Percentiles rank a stretch among this genome's conserved stretches.
Evolutionary conservation across 2,797 vertebrate species (phyloP).

Genomic region (Vipera latastei): DNA sequence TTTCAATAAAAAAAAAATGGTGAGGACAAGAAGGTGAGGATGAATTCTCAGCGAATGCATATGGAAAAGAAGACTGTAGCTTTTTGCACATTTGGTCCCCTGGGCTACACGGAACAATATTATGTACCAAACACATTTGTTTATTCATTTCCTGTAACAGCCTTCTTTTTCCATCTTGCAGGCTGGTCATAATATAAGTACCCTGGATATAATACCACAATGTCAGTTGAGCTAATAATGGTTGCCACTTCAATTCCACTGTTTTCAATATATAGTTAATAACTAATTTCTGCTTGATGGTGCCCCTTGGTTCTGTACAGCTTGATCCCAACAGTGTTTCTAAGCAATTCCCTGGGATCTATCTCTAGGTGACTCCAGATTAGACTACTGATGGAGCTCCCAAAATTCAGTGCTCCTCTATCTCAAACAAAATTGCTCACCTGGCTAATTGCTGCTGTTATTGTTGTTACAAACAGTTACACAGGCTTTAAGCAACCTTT

Average conservation of each 20-base stretch:
- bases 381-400: not conserved
- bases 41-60: not conserved
- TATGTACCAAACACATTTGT: not conserved
- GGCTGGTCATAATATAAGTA: not conserved
- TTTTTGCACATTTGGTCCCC: not conserved
- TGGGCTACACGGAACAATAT: not conserved
- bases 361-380: not conserved
- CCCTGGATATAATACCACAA: not conserved
- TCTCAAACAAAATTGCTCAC: not conserved
- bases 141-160: not conserved
- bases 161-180: not conserved
- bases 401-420: not conserved
- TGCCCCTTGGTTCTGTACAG: not conserved
- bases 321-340: not conserved
- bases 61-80: not conserved
- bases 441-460: not conserved
- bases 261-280: not conserved
- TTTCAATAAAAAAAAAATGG: no score
- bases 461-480: not conserved
- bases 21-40: not conserved
- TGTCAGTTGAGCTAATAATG: not conserved
- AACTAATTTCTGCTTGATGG: not conserved
- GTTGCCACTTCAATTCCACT: not conserved
- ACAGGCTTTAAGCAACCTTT: not conserved
- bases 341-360: not conserved